phyloP scores from a whole-genome alignment of 1,140 invertebrate species.

The Pseudomyrmex sp. region DNA sequence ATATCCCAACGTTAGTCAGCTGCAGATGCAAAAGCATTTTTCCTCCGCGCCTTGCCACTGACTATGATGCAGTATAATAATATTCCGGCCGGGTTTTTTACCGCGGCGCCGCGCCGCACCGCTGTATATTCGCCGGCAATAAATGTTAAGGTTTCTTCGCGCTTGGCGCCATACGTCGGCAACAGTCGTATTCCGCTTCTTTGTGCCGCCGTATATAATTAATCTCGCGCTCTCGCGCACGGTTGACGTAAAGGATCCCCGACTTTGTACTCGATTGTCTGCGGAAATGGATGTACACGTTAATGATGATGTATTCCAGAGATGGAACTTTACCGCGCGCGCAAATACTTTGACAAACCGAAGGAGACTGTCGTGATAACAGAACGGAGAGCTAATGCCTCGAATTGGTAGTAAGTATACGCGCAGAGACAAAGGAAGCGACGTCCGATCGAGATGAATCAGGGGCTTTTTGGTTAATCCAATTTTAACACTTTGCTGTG shows the following conservation, averaged over 20 bases:
- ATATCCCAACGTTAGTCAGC: slow-evolving; percentile 69
- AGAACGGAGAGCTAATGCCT: not conserved
- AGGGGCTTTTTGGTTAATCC: no score
- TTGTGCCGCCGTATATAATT: slow-evolving; percentile 39
- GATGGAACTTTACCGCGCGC: not conserved
- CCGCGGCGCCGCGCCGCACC: slow-evolving; percentile 2
- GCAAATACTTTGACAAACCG: not conserved
- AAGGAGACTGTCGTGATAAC: not conserved
- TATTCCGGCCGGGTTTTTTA: slow-evolving; percentile 64
- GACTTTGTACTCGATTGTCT: slow-evolving; percentile 12
- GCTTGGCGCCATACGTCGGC: slow-evolving; percentile 37
- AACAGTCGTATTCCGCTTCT: slow-evolving; percentile 43
- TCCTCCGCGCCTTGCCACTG: slow-evolving; percentile 68
- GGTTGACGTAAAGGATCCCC: slow-evolving; percentile 7
- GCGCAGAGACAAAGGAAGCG: no score
- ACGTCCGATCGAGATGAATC: no score
- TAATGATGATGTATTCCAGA: not conserved
- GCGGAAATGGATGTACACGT: not conserved
- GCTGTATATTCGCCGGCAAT: slow-evolving; percentile 56
- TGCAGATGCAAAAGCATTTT: slow-evolving; percentile 75
- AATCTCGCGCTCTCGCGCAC: not conserved
- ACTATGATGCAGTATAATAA: slow-evolving; percentile 75
- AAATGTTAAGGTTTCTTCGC: slow-evolving; percentile 62
- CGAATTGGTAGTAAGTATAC: not conserved
- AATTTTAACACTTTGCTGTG: no score